Conservation (phyloP, 2,113 vertebrate genomes). For the Salvator merianae region DNA sequence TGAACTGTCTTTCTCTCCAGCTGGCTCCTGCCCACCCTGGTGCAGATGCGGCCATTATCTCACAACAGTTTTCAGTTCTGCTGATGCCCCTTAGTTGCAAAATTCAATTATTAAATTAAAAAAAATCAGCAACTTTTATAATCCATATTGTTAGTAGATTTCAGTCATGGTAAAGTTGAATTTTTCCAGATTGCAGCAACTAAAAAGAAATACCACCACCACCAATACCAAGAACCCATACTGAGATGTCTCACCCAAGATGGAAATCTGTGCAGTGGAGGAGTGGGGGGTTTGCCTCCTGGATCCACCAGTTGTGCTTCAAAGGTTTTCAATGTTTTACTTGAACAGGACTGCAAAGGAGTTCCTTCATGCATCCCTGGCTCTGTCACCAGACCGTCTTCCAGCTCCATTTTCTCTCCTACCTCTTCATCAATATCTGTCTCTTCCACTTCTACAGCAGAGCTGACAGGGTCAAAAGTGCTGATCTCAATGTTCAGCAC, state of each 20-base stretch:
- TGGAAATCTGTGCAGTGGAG: conserved; percentile 86
- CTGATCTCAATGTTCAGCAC: conserved; percentile 74
- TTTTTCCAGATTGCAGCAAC: neutral
- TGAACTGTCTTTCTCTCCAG: too few species aligned
- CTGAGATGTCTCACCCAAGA: conserved; percentile 80
- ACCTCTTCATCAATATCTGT: conserved; percentile 81
- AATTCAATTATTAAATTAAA: neutral
- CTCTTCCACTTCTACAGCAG: conserved; percentile 74
- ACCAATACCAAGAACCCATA: neutral
- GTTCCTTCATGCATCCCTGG: neutral
- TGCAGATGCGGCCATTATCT: neutral
- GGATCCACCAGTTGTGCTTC: conserved; percentile 17
- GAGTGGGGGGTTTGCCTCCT: conserved; percentile 83
- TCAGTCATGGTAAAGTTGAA: neutral
- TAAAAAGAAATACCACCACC: too few species aligned
- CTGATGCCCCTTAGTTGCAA: neutral
- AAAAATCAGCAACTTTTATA: neutral
- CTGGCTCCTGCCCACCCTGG: too few species aligned
- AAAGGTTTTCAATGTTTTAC: conserved; percentile 65
- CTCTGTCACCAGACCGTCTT: conserved; percentile 29
- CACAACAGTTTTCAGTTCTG: too few species aligned
- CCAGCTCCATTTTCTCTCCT: conserved; percentile 79
- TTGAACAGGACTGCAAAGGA: neutral
- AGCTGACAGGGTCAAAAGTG: conserved; percentile 56
- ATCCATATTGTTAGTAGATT: neutral